Conservation (phyloP, 2,797 vertebrate genomes). For the Acropternis orthonyx region DNA sequence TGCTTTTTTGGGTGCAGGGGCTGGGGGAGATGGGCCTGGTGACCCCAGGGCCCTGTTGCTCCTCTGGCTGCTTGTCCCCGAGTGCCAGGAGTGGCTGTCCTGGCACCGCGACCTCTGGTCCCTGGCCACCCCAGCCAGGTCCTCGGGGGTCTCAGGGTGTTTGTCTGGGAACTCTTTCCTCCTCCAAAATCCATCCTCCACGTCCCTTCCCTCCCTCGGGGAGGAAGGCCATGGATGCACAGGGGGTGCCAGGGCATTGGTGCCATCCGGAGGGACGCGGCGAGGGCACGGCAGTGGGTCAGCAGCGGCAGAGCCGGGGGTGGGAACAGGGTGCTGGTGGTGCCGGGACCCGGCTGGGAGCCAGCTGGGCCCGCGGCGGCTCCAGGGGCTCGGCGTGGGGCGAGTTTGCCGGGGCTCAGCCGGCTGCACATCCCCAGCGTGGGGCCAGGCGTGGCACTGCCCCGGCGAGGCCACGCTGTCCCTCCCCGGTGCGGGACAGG, state of each 20-base stretch:
- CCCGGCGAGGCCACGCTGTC: accelerated
- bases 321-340: background rate
- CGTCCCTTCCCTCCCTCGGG: background rate
- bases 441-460: background rate
- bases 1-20: background rate
- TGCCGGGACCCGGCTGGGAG: background rate
- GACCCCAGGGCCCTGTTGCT: background rate
- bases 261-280: background rate
- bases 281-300: accelerated
- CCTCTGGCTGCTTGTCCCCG: accelerated
- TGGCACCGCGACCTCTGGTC: accelerated
- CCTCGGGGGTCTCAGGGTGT: accelerated
- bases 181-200: background rate
- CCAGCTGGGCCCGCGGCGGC: background rate
- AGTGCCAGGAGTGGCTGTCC: accelerated
- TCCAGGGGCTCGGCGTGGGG: accelerated
- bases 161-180: background rate
- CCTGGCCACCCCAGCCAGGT: accelerated
- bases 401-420: background rate
- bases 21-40: accelerated
- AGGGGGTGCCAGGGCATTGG: background rate
- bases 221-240: background rate
- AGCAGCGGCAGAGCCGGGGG: background rate
- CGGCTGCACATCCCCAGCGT: background rate
- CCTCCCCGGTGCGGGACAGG: background rate